A percentile compares a stretch with the other conserved stretches of the same genome.
Conservation (phyloP, 1,140 invertebrate species). For the Spodoptera frugiperda region DNA sequence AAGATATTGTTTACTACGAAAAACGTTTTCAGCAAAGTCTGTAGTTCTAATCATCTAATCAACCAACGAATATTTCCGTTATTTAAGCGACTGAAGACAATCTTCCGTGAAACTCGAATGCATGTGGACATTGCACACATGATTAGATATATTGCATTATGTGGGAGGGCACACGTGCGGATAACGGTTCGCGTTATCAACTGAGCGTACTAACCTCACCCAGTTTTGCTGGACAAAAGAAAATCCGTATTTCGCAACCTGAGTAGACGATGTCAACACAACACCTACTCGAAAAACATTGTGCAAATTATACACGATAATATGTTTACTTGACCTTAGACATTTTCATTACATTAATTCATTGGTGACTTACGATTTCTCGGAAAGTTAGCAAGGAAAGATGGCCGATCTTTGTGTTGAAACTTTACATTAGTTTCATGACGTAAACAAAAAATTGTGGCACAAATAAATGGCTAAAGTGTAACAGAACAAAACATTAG, state of each 20-base stretch:
- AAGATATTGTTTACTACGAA: background rate
- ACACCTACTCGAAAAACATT: constrained; percentile 3
- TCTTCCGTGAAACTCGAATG: constrained; percentile 26
- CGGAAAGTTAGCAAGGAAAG: background rate
- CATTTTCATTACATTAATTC: background rate
- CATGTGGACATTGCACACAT: constrained; percentile 36
- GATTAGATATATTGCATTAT: constrained; percentile 55
- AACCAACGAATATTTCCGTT: background rate
- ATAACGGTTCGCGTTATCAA: constrained; percentile 69
- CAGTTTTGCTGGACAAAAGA: constrained; percentile 39
- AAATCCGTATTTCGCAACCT: constrained; percentile 23
- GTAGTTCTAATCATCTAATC: background rate
- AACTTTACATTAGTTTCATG: background rate
- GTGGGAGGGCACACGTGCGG: constrained; percentile 69
- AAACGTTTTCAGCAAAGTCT: background rate
- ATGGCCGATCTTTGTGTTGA: background rate
- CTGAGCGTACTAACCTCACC: constrained; percentile 37
- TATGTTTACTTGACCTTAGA: background rate
- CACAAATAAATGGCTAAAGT: constrained; percentile 31
- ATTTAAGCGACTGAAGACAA: constrained; percentile 15
- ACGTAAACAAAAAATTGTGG: constrained; percentile 11
- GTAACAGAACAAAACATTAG: constrained; percentile 42
- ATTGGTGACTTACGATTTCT: background rate
- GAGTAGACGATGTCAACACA: constrained; percentile 4
- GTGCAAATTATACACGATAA: background rate